Conservation (phyloP, 2,888 invertebrate species). For the Tetragnatha montana region DNA sequence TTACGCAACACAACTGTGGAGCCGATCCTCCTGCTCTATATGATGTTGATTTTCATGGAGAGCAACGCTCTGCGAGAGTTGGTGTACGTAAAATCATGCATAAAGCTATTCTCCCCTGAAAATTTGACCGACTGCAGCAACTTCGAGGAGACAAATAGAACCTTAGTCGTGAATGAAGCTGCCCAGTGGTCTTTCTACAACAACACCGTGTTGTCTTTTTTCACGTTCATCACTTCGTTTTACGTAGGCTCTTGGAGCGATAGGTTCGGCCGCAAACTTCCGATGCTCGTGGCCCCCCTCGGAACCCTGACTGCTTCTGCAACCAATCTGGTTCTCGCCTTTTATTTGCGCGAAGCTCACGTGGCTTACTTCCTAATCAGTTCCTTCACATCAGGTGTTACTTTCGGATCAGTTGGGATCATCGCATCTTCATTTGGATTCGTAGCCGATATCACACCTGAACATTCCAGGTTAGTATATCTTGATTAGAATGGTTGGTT, state of each 20-base stretch:
- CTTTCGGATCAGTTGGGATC: conserved; percentile 77
- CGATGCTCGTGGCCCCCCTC: conserved; percentile 76
- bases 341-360: conserved; percentile 73
- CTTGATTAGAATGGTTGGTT: no score
- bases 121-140: conserved; percentile 72
- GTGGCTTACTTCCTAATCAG: conserved; percentile 76
- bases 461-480: conserved; percentile 80
- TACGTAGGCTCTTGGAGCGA: conserved; percentile 76
- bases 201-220: conserved; percentile 74
- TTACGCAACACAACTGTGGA: conserved; percentile 89
- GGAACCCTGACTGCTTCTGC: conserved; percentile 75
- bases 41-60: conserved; percentile 83
- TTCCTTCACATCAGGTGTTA: conserved; percentile 76
- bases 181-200: conserved; percentile 71
- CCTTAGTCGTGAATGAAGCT: conserved; percentile 29
- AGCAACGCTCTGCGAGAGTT: conserved; percentile 77
- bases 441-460: conserved; percentile 85
- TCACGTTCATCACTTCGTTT: conserved; percentile 74
- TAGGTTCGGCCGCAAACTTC: conserved; percentile 77
- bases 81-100: conserved; percentile 76
- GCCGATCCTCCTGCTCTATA: conserved; percentile 90
- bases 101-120: conserved; percentile 69
- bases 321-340: conserved; percentile 75
- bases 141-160: conserved; percentile 69
- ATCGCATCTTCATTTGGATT: conserved; percentile 81